Conservation (phyloP, 2,113 vertebrate species). For the Sarotherodon lohbergeri region DNA sequence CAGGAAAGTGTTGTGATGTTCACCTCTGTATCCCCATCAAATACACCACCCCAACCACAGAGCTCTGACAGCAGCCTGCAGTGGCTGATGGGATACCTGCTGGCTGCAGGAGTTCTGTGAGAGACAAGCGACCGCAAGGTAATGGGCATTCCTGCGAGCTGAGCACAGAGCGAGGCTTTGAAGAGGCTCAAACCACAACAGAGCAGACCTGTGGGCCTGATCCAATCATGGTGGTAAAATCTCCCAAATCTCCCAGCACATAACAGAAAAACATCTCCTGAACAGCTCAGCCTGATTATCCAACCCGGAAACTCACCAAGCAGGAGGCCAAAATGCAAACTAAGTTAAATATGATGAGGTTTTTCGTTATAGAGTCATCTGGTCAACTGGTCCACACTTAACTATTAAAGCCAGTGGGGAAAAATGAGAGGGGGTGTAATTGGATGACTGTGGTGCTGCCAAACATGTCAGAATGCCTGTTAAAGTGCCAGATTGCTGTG, state of each 20-base stretch:
- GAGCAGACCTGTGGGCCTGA: constrained; percentile 6
- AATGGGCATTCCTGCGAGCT: constrained; percentile 49
- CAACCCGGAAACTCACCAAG: neutral
- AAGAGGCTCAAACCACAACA: constrained; percentile 44
- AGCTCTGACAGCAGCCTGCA: neutral
- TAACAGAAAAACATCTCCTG: constrained; percentile 11
- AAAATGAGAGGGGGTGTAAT: neutral
- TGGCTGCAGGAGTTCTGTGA: neutral
- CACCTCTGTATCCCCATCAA: neutral
- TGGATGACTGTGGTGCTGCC: neutral
- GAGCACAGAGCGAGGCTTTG: constrained; percentile 21
- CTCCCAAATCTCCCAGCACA: neutral
- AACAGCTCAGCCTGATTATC: neutral
- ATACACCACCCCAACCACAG: neutral
- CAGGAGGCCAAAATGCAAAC: neutral
- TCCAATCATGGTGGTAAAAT: constrained; percentile 18
- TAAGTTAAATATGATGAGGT: neutral
- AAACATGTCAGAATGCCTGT: constrained; percentile 24
- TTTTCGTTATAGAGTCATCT: neutral
- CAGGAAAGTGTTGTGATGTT: constrained; percentile 1
- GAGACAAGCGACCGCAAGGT: constrained; percentile 17
- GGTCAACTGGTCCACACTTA: neutral
- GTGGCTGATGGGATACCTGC: neutral
- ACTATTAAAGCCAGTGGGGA: neutral
- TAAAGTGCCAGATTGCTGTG: constrained; percentile 18